Base-by-base conservation (phyloP, 2,113 vertebrate genomes). In the Melozone crissalis region DNA sequence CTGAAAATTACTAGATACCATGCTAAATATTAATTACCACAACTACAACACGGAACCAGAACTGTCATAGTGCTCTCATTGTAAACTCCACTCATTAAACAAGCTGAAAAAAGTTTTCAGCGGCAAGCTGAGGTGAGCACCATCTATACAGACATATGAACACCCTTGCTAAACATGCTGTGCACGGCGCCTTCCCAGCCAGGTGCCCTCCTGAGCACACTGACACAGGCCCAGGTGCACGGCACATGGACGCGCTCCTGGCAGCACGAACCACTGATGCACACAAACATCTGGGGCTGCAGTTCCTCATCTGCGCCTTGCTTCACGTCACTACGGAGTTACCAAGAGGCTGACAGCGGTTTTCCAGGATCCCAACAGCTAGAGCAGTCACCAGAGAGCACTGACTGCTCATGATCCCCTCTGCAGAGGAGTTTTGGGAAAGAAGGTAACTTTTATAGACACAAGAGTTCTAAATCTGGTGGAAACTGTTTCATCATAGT, bases 11-110 rank as follows among this genome's bases (percentile, higher is more conserved):
- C 94, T 75, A 93, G 93, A 96, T 90, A 96, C 57, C 26, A n/a
- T 10, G 22, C 85, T 96, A 97, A 96, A 95, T 96, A 96, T 94
- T 96, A 97, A 96, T 97, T 95, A 97, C 83, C 76, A 86, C 17
- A 3, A 78, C 90, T 78, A 93, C 61, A 81, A 72, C 63, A 74
- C 1, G 2, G 80, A 54, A 87, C 57, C 79, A 84, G 66, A 92
- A 59, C 91, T 92, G 90, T 88, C 82, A 65, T 4, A 84, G 57
- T 4, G 49, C 65, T 92, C 90, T 84, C 58, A 30, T 11, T 86
- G 93, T 86, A 51, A 88, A 72, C 75, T 78, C 13, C 4, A 4
- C 59, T 71, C 76, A 11, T 0, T 67, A 52, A 93, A 80, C 76
- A 90, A 95, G 65, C 39, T 30, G 43, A 55, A 43, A 51, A 37